Base-by-base conservation (phyloP, 2,797 vertebrate species). In the Cygnus olor region DNA sequence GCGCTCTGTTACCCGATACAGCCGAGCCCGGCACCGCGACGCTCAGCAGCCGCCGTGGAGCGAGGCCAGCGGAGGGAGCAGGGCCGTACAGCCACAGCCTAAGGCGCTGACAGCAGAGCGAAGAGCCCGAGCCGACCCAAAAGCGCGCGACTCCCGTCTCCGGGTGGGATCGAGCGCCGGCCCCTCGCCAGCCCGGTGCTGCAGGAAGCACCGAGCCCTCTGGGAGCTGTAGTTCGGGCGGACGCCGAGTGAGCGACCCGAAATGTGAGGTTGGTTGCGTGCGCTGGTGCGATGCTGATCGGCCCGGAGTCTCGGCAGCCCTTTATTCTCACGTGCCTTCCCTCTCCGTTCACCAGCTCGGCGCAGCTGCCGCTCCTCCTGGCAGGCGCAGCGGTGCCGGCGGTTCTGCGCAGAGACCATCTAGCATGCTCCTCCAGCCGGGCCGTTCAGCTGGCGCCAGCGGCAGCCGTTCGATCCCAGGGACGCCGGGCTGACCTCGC, bases 401-500 rank as follows among this genome's bases (percentile, higher is more conserved):
- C 10, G 2, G 77, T 57, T 63, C 47, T 15, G 53, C 47, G 58
- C 77, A 56, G 56, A 88, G 73, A 63, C 51, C 63, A 11, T 63
- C 80, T 96, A 95, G 95, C 93, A 96, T 95, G 94, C 57, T 92
- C 42, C 85, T 94, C 65, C 34, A 38, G 4, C 54, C 1, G 0
- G 54, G 49, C 87, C 3, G 4, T 70, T 89, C 93, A 9, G 40
- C 6, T 7, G 68, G 78, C 85, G 80, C 79, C 90, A 80, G 28
- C 68, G 87, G 81, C 24, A 9, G 81, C 89, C 1, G 17, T 45
- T 85, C 14, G 1, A 19, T 47, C 44, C 93, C 79, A 2, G 94
- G 89, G n/a, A 95, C 51, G 1, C 89, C 91, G 13, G 88, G 95
- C 70, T 95, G 94, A 96, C 82, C 47, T 73, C 63, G 4, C 69